Evolutionary conservation across 2,888 invertebrate genomes (phyloP).

Genomic region (Brachylomia viminalis): DNA sequence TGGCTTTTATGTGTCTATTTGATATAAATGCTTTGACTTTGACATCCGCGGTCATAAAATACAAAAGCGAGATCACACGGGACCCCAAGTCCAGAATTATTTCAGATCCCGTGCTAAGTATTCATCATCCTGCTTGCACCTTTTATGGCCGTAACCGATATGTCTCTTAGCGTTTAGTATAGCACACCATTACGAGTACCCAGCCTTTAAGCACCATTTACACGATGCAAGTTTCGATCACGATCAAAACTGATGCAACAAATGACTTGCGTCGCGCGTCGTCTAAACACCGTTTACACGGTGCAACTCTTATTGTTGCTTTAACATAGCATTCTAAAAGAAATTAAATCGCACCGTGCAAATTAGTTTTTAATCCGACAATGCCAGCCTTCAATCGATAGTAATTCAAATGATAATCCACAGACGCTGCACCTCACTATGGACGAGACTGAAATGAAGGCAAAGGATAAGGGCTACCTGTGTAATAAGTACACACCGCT

Average conservation of each 20-base stretch:
- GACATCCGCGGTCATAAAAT: neutral
- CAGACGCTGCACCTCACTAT: conserved; percentile 95
- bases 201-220: neutral
- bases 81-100: neutral
- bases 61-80: neutral
- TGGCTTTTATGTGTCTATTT: no score
- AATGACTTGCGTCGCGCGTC: no score
- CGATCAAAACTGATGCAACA: no score
- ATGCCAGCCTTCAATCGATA: neutral
- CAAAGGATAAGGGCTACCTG: conserved; percentile 97
- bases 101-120: neutral
- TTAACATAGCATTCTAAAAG: neutral
- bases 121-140: neutral
- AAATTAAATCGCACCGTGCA: neutral
- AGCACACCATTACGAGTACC: neutral
- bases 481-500: conserved; percentile 98
- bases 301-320: neutral
- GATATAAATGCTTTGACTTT: no score
- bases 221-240: no score
- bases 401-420: conserved; percentile 54
- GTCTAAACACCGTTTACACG: no score
- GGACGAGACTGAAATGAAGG: conserved; percentile 96
- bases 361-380: neutral
- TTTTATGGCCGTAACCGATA: neutral
- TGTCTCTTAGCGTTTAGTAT: neutral